Evolutionary conservation across 2,888 invertebrate genomes (phyloP), one percentile per base, ranked within the genome.

Genomic region (Brenthis daphne): DNA sequence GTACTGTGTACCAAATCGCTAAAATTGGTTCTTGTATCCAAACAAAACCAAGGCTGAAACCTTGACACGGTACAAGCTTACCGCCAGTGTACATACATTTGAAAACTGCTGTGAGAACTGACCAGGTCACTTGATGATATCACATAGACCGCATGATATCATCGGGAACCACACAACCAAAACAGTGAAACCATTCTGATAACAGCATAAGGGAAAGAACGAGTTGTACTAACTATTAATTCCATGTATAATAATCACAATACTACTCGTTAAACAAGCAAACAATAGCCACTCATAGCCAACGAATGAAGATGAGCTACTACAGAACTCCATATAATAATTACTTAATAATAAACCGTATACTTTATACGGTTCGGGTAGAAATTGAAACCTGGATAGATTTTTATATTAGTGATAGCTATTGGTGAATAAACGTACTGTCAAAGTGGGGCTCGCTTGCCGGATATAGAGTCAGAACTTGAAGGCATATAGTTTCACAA

Each of bases 51-150:
- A 86, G 86, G 87, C 68, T 76, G 68, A 29, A 76, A 70, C 89
- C 88, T 88, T 86, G 87, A 84, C 84, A 85, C 65, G 76, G 69
- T 70, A 76, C 70, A 74, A 75, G 72, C 77, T 78, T 77, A 79
- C 82, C 80, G 81, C 84, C 83, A 80, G 69, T 74, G 75, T 73
- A 50, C 47, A 24, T 57, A 64, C 48, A 29, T 58, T 47, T 16
- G 29, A 29, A 50, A 58, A 60, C 12, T 48, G 8, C 12, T 43
- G 37, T 8, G 37, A 43, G 37, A 43, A 43, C 37, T 43, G 37
- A 43, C 37, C 37, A 1, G 37, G 11, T 43, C 37, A 43, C 37
- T 43, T 11, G 37, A 43, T 43, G 37, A 43, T 11, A 43, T 43
- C 37, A 43, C 37, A 11, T 43, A 11, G 37, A 43, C 37, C 37